phyloP scores from a whole-genome alignment of 2,113 vertebrate species.

The Penelope pileata region DNA sequence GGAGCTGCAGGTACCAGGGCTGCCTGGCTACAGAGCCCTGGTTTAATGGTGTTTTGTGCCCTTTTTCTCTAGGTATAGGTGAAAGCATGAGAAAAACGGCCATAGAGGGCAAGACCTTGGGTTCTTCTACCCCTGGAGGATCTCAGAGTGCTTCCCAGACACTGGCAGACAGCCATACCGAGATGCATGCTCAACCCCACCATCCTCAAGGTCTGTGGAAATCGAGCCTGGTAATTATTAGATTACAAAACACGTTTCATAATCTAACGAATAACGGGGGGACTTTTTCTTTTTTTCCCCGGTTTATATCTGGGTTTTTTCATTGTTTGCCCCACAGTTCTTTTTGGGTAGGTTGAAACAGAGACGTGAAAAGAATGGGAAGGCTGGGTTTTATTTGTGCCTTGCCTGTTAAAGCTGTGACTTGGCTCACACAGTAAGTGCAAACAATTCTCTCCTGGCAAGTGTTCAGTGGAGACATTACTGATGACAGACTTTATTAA shows the following conservation, averaged over 20 bases:
- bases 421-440: constrained; percentile 71
- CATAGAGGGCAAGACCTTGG: neutral
- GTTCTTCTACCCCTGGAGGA: neutral
- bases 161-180: rapidly evolving
- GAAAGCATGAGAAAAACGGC: rapidly evolving
- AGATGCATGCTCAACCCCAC: neutral
- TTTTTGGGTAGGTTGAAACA: constrained; percentile 31
- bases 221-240: constrained; percentile 10
- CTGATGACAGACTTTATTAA: constrained; percentile 75
- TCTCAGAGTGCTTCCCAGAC: neutral
- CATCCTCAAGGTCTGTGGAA: neutral
- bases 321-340: constrained; percentile 45
- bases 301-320: constrained; percentile 18
- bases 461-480: constrained; percentile 62
- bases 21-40: neutral
- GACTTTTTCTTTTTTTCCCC: rapidly evolving
- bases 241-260: constrained; percentile 55
- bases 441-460: constrained; percentile 69
- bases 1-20: neutral
- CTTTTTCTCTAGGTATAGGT: neutral
- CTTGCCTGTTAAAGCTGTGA: constrained; percentile 61
- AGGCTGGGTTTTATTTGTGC: constrained; percentile 61
- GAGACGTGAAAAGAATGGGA: constrained; percentile 48
- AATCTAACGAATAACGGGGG: constrained; percentile 53
- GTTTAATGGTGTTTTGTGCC: neutral